Percentiles rank a stretch among this genome's conserved stretches.
These are phyloP conservation scores for Blastomussa wellsi DNA, from an alignment of 92 coral and sea anemone species.

Conservation along the genomic window DNA sequence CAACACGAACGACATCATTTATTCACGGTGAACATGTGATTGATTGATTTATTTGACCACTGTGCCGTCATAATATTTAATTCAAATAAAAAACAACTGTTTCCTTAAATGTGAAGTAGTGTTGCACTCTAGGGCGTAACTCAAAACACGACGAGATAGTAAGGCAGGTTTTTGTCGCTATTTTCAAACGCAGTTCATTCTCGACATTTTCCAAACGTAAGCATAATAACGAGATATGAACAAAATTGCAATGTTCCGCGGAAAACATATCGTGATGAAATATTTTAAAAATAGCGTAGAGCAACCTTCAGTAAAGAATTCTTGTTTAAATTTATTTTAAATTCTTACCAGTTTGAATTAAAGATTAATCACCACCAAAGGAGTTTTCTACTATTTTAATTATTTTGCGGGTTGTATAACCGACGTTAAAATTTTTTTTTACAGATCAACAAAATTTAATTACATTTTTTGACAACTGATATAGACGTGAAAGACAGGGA, in stretches of 20 bases:
- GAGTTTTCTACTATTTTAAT: neutral
- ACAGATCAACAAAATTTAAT: neutral
- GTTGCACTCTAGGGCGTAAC: constrained; percentile 1
- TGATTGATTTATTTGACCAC: constrained; percentile 11
- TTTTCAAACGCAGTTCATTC: neutral
- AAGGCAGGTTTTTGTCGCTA: neutral
- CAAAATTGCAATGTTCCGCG: neutral
- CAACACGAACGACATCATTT: neutral
- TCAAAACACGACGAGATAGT: neutral
- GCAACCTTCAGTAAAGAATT: neutral
- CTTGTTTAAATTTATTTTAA: neutral
- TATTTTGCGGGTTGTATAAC: neutral
- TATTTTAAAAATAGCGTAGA: neutral
- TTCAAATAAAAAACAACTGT: constrained; percentile 1
- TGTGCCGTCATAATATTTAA: constrained; percentile 1
- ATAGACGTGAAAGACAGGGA: no score
- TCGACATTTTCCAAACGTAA: neutral
- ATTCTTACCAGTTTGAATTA: neutral
- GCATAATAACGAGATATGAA: neutral
- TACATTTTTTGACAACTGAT: neutral
- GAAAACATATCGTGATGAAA: neutral
- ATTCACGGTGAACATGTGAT: constrained; percentile 12
- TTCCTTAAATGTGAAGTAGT: neutral
- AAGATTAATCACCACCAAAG: neutral
- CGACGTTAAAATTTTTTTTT: neutral